Evolutionary conservation across 2,888 invertebrate genomes (phyloP), one percentile per base, ranked within the genome.

Genomic region (Thereva unica): DNA sequence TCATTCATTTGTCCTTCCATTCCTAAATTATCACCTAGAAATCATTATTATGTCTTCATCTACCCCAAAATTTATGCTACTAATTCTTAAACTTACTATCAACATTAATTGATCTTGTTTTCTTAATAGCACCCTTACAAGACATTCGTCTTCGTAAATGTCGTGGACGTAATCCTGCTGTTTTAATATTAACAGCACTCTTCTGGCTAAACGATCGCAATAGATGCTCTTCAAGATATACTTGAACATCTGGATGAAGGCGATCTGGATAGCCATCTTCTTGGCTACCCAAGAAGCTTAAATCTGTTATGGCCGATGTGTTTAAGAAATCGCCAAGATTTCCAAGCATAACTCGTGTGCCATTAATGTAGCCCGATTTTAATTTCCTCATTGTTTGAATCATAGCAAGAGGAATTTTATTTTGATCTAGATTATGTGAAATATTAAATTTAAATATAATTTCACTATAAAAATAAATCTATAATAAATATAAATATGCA

Each of bases 311-410:
- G 70, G 97, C 98, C 2, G 98, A 98, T 0, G 99, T 99, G 75
- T 91, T 97, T 67, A 98, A 83, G 79, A 99, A 99, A 73, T 98
- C 97, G 71, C 90, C 91, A 40, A 99, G 83, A 78, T 92, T 91
- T n/a, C 98, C 97, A 68, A 99, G 83, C 67, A 96, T 94, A 0
- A 99, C 97, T 74, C 97, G 86, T 0, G 98, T 97, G n/a, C 98
- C 99, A 77, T 97, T 97, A 64, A 98, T 95, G 78, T 99, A 99
- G 7, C 99, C 99, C 68, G 96, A 97, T 80, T 97, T 96, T 4
- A 99, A 83, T 82, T 99, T 99, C 78, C 97, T 95, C 87, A 99
- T 94, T 1, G 98, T 98, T 2, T 96, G 95, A 73, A 97, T 90
- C 89, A 99, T 94, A 0, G 97, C 93, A 78, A 93, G 84, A 0